Conservation (phyloP, 2,888 invertebrate genomes). For the Ypsolopha scabrella region DNA sequence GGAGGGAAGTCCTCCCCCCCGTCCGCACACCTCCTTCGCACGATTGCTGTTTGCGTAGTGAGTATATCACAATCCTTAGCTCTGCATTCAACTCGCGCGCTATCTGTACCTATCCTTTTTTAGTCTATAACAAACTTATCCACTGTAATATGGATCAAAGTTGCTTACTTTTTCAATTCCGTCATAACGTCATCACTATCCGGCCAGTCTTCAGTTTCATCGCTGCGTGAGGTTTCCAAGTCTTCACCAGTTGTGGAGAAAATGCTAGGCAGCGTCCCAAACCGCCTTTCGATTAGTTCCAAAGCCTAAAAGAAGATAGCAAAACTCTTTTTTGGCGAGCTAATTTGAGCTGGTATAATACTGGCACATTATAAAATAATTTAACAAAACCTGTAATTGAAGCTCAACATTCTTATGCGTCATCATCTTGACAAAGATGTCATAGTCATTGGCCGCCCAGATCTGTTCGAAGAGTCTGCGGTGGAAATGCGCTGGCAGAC, state of each 20-base stretch:
- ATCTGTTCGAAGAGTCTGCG: slow-evolving; percentile 78
- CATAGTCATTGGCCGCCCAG: slow-evolving; percentile 93
- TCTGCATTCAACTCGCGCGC: too few relatives aligned
- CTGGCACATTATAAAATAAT: slow-evolving; percentile 1
- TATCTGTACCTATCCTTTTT: too few relatives aligned
- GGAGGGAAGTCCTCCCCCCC: too few relatives aligned
- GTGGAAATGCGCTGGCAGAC: slow-evolving; percentile 71
- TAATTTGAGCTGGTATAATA: not conserved
- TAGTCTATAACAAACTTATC: too few relatives aligned
- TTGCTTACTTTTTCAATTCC: slow-evolving; percentile 68
- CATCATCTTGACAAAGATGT: slow-evolving; percentile 93
- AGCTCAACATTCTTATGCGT: slow-evolving; percentile 91
- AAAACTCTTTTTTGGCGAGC: not conserved
- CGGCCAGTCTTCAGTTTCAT: slow-evolving; percentile 47
- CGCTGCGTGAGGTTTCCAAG: slow-evolving; percentile 35
- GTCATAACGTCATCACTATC: slow-evolving; percentile 71
- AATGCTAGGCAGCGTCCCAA: slow-evolving; percentile 75
- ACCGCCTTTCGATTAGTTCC: slow-evolving; percentile 85
- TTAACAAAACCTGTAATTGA: slow-evolving; percentile 71
- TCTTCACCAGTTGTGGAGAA: slow-evolving; percentile 61
- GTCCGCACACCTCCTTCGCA: too few relatives aligned
- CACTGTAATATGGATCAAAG: too few relatives aligned
- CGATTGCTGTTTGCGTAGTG: too few relatives aligned
- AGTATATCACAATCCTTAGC: too few relatives aligned
- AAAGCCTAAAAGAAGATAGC: slow-evolving; percentile 72